Conservation (phyloP, 92 coral and sea anemone genomes). For the Pocillopora grandis region DNA sequence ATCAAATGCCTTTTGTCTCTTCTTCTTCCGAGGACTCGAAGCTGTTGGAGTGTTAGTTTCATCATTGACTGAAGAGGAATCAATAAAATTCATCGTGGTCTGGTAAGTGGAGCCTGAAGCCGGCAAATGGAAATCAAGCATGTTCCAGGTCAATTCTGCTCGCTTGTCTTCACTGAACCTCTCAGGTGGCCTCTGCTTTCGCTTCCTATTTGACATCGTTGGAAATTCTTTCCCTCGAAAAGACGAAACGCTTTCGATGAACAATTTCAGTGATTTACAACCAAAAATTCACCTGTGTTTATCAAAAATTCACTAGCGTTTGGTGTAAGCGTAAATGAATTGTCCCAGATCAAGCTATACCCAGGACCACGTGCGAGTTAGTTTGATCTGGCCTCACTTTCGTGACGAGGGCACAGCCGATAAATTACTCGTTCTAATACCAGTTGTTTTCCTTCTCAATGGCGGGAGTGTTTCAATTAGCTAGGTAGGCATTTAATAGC, state of each 20-base stretch:
- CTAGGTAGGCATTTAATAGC: too few species aligned
- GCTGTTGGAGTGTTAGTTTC: not conserved
- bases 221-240: not conserved
- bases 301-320: too few species aligned
- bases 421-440: too few species aligned
- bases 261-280: not conserved
- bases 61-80: not conserved
- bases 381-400: too few species aligned
- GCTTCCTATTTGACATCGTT: conserved; percentile 69
- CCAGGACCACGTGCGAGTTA: too few species aligned
- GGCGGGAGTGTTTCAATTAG: too few species aligned
- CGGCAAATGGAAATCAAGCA: conserved; percentile 50
- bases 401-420: too few species aligned
- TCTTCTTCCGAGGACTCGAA: not conserved
- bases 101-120: not conserved
- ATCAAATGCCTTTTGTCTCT: not conserved
- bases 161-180: conserved; percentile 63
- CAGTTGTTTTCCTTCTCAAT: too few species aligned
- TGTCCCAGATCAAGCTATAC: too few species aligned
- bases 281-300: not conserved
- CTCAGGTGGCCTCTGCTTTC: conserved; percentile 63
- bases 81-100: not conserved
- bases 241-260: not conserved
- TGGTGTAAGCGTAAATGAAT: too few species aligned
- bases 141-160: conserved; percentile 70